A percentile compares a stretch with the other conserved stretches of the same genome.
phyloP scores from a whole-genome alignment of 2,113 vertebrate species.

The Sinocyclocheilus anshuiensis region DNA sequence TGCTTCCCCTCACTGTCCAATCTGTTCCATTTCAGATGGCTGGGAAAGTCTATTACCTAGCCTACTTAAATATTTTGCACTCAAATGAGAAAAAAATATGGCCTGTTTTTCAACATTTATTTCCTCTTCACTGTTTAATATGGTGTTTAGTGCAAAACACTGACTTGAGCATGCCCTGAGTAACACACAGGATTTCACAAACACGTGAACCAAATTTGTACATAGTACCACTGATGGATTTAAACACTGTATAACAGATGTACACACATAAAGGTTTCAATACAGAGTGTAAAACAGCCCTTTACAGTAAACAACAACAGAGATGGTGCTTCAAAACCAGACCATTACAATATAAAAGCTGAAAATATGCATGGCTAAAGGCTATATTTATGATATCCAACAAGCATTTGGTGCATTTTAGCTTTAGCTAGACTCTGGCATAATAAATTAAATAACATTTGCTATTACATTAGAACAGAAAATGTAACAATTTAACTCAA shows the following conservation, averaged over 20 bases:
- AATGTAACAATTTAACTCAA: neutral
- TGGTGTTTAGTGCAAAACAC: neutral
- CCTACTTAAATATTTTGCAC: neutral
- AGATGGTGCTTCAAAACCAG: neutral
- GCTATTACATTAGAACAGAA: neutral
- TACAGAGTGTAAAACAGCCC: neutral
- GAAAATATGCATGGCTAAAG: neutral
- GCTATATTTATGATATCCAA: neutral
- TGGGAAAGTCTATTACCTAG: neutral
- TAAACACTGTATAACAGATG: neutral
- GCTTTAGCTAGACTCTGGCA: neutral
- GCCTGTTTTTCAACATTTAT: neutral
- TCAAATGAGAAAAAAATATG: neutral
- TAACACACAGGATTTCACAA: neutral
- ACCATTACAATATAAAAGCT: neutral
- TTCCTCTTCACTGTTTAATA: neutral
- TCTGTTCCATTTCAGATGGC: neutral
- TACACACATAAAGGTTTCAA: neutral
- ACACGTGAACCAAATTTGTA: neutral
- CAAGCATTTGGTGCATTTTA: neutral
- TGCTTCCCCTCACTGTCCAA: neutral
- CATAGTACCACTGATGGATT: neutral
- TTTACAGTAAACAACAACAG: neutral
- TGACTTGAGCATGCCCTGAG: constrained; percentile 19
- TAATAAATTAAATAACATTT: neutral